Evolutionary conservation across 2,113 vertebrate species (phyloP).

Genomic region (Eurystomus gularis): DNA sequence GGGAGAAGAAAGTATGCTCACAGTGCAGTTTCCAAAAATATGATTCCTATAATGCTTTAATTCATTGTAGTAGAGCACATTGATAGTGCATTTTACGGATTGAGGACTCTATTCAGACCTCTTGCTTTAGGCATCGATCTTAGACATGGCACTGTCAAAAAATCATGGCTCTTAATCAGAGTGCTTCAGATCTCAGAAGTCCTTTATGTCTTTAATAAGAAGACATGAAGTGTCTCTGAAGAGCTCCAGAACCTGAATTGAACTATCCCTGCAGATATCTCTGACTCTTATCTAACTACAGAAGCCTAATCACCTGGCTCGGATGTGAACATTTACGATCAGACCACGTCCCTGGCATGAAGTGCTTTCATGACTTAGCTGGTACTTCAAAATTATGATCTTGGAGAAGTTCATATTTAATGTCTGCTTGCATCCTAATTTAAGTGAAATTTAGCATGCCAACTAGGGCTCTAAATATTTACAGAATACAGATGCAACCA

Average conservation of each 20-base stretch:
- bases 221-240: not conserved
- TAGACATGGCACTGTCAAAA: not conserved
- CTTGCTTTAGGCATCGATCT: not conserved
- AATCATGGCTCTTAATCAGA: not conserved
- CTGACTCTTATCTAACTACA: not conserved
- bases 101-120: not conserved
- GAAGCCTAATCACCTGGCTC: not conserved
- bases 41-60: not conserved
- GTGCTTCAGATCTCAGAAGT: not conserved
- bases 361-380: not conserved
- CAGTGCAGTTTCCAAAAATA: not conserved
- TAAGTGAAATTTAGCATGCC: not conserved
- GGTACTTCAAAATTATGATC: not conserved
- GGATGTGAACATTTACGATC: not conserved
- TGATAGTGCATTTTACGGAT: not conserved
- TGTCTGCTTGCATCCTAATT: not conserved
- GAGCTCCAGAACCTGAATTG: not conserved
- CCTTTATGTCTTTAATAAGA: not conserved
- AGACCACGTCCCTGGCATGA: not conserved
- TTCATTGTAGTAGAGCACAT: not conserved
- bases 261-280: not conserved
- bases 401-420: not conserved
- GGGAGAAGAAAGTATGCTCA: not conserved
- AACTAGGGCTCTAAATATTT: not conserved
- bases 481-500: not conserved